Percentiles rank a stretch among this genome's conserved stretches.
Conservation (phyloP, 2,797 vertebrate species). For the Pteronotus mesoamericanus region DNA sequence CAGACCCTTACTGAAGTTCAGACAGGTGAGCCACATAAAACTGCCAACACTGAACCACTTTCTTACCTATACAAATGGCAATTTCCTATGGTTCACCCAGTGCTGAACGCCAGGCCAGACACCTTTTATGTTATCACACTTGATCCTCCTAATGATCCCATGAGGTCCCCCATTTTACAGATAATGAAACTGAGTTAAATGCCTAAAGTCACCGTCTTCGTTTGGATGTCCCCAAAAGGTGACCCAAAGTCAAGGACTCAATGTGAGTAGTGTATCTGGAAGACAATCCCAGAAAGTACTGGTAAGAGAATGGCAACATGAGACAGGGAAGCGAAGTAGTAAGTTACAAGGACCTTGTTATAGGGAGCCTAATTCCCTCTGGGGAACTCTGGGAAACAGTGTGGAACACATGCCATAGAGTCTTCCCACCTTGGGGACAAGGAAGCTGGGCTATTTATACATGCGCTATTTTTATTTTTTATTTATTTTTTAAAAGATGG, state of each 20-base stretch:
- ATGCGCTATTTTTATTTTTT: not conserved
- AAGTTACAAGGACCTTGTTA: not conserved
- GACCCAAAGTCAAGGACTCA: not conserved
- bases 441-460: not conserved
- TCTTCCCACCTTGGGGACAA: not conserved
- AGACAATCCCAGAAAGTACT: not conserved
- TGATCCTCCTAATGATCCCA: not conserved
- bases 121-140: not conserved
- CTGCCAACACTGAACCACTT: not conserved
- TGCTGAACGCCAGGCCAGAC: constrained; percentile 13
- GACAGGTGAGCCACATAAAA: not conserved
- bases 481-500: not conserved
- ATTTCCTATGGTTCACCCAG: not conserved
- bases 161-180: constrained; percentile 4
- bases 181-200: constrained; percentile 45
- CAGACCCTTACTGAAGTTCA: not conserved
- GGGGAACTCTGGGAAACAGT: not conserved
- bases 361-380: not conserved
- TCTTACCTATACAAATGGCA: not conserved
- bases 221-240: constrained; percentile 20
- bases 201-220: not conserved
- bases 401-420: not conserved
- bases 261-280: not conserved
- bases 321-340: not conserved
- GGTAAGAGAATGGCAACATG: not conserved